phyloP scores from a whole-genome alignment of 2,797 vertebrate genomes.

The Synaphobranchus kaupii region DNA sequence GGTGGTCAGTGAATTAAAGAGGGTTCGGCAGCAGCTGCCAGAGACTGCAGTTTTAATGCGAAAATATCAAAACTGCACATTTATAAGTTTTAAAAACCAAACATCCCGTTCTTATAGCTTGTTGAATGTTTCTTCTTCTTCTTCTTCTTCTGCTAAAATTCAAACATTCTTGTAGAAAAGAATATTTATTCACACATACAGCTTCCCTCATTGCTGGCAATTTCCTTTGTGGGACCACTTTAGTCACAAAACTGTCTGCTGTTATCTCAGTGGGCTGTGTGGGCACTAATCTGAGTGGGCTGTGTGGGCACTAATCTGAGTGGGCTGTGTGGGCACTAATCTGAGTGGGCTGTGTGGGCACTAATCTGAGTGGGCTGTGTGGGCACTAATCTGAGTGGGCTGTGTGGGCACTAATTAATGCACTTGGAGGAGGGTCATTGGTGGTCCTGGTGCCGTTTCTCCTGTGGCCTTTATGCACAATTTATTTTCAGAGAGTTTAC shows the following conservation, averaged over 20 bases:
- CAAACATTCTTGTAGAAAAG: too few relatives aligned
- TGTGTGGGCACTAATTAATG: neutral
- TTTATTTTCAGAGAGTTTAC: neutral
- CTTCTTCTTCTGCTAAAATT: too few relatives aligned
- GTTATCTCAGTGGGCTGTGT: neutral
- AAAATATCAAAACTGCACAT: too few relatives aligned
- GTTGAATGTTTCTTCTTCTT: too few relatives aligned
- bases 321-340: neutral
- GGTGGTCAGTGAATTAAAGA: neutral
- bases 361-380: neutral
- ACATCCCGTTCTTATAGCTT: too few relatives aligned
- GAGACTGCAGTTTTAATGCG: neutral
- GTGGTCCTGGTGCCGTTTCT: neutral
- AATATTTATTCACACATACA: neutral
- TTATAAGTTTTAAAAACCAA: too few relatives aligned
- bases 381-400: neutral
- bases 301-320: neutral
- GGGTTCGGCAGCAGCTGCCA: neutral
- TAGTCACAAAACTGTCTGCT: neutral
- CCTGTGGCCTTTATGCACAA: too few relatives aligned
- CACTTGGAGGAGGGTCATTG: neutral
- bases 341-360: neutral
- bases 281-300: neutral
- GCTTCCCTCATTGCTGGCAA: neutral
- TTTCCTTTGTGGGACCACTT: neutral